phyloP scores from a whole-genome alignment of 2,797 vertebrate genomes.

The Dermochelys coriacea region DNA sequence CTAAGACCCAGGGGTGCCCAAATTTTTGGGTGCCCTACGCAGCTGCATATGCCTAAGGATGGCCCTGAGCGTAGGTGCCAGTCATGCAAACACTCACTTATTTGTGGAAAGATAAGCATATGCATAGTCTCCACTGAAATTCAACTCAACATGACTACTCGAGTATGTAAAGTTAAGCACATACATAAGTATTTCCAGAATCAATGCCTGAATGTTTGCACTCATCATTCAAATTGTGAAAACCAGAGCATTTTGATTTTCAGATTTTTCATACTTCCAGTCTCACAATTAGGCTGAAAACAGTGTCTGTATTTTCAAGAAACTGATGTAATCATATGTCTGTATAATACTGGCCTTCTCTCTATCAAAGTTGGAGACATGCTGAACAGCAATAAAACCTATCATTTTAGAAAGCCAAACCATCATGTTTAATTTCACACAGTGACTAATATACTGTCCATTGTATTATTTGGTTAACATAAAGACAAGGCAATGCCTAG shows the following conservation, averaged over 20 bases:
- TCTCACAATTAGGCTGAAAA: conserved; percentile 7
- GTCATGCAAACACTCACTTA: not conserved
- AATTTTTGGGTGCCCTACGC: too few species aligned
- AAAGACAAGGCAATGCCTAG: not conserved
- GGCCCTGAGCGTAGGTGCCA: too few species aligned
- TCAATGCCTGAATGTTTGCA: conserved; percentile 22
- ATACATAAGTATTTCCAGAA: not conserved
- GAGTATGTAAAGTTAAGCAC: not conserved
- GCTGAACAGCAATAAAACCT: not conserved
- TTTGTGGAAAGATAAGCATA: not conserved
- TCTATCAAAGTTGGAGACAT: not conserved
- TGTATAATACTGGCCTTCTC: not conserved
- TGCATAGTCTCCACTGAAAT: conserved; percentile 7
- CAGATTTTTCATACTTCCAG: conserved; percentile 6
- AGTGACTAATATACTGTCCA: accelerated
- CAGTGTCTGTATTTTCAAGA: not conserved
- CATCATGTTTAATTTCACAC: too few species aligned
- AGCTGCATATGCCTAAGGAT: too few species aligned
- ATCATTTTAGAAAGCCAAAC: not conserved
- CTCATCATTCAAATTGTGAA: not conserved
- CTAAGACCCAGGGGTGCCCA: too few species aligned
- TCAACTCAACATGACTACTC: not conserved
- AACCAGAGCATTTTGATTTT: not conserved
- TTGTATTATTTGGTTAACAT: not conserved
- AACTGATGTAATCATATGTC: not conserved